phyloP scores from a whole-genome alignment of 2,888 invertebrate genomes.

The Calameuta pallipes region DNA sequence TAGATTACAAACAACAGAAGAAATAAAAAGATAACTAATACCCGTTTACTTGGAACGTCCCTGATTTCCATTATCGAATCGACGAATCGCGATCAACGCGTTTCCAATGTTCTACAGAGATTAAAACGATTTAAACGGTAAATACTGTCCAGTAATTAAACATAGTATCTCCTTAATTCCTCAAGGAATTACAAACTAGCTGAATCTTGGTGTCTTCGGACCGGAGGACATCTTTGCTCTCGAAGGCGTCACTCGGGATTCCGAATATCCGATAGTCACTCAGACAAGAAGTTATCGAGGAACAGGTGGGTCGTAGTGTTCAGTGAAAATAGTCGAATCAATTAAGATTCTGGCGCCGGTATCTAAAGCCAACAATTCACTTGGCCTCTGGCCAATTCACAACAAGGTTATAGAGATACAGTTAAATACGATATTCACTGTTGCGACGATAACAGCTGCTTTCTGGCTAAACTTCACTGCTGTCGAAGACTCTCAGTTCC shows the following conservation, averaged over 20 bases:
- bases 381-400: neutral
- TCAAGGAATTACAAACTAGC: neutral
- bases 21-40: too few relatives aligned
- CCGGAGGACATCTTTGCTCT: neutral
- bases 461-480: neutral
- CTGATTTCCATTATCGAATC: too few relatives aligned
- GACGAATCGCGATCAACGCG: too few relatives aligned
- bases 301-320: neutral
- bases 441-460: neutral
- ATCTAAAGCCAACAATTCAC: neutral
- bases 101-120: neutral
- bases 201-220: neutral
- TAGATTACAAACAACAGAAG: too few relatives aligned
- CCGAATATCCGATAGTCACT: neutral
- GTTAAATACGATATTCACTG: neutral
- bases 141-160: neutral
- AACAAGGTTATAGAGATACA: neutral
- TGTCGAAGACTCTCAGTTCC: neutral
- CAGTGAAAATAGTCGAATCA: neutral
- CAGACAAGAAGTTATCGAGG: neutral
- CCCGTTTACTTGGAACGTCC: too few relatives aligned
- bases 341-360: neutral
- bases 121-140: neutral
- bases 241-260: neutral
- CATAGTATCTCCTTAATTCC: neutral